Conservation (phyloP, 2,113 vertebrate species). For the Irena cyanogastra region DNA sequence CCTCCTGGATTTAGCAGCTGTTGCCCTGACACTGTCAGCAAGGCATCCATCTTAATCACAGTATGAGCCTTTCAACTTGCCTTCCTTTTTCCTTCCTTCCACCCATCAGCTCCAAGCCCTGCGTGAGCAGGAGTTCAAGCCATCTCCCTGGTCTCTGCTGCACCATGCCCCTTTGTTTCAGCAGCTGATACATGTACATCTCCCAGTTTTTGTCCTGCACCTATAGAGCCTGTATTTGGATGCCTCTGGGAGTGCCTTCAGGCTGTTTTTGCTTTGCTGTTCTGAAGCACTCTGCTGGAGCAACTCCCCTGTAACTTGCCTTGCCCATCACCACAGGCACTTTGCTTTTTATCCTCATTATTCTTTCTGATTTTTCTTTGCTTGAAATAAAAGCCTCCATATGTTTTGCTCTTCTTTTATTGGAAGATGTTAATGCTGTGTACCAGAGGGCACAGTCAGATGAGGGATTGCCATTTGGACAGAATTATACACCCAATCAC, state of each 20-base stretch:
- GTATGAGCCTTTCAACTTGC: background rate
- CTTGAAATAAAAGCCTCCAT: slow-evolving; percentile 19
- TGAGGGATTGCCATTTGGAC: background rate
- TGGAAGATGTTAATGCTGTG: slow-evolving; percentile 12
- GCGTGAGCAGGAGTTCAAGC: background rate
- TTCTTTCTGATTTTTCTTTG: background rate
- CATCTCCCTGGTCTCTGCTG: background rate
- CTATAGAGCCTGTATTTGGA: background rate
- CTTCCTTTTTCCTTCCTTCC: background rate
- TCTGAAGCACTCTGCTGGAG: background rate
- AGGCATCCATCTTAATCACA: slow-evolving; percentile 40
- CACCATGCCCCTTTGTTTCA: background rate
- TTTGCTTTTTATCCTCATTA: slow-evolving; percentile 20
- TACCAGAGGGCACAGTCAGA: slow-evolving; percentile 27
- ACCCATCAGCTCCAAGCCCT: background rate
- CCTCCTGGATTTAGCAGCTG: slow-evolving; percentile 36
- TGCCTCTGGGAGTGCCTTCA: background rate
- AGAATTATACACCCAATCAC: background rate
- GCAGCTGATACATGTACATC: rapidly evolving
- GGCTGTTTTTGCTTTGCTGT: background rate
- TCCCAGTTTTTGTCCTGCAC: background rate
- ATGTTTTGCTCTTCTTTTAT: background rate
- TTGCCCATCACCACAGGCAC: background rate
- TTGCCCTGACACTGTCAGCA: slow-evolving; percentile 20
- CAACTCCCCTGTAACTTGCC: background rate